Percentiles rank a stretch among this genome's conserved stretches.
These are phyloP conservation scores for Opisthocomus hoazin DNA, from an alignment of 2,113 vertebrate genomes.

Conservation along the genomic window DNA sequence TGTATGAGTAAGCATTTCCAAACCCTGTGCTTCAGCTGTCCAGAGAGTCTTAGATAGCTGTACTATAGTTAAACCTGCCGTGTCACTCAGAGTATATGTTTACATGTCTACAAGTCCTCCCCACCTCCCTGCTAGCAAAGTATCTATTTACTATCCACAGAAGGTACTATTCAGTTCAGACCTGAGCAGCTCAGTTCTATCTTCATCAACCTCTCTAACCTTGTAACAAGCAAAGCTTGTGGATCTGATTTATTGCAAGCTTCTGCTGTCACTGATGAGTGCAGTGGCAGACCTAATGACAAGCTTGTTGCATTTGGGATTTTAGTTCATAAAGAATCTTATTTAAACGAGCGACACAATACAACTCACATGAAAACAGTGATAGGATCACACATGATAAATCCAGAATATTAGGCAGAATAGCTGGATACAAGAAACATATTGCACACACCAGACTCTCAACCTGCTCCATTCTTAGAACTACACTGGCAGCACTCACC, in stretches of 20 bases:
- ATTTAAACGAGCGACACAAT: not conserved
- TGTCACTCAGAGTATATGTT: conserved; percentile 60
- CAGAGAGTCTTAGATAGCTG: conserved; percentile 20
- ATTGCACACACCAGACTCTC: not conserved
- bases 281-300: not conserved
- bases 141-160: conserved; percentile 38
- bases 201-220: not conserved
- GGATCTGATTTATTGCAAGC: not conserved
- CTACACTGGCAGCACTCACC: not conserved
- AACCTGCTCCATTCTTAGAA: not conserved
- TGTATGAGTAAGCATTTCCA: conserved; percentile 62
- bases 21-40: conserved; percentile 48
- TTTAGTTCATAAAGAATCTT: not conserved
- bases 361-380: fast-evolving
- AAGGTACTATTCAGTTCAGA: not conserved
- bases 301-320: not conserved
- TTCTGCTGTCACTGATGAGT: not conserved
- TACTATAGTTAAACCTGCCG: conserved; percentile 59
- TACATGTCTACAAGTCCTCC: conserved; percentile 3
- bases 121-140: not conserved
- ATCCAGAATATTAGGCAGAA: not conserved
- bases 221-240: not conserved
- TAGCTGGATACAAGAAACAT: not conserved
- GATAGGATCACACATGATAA: not conserved
- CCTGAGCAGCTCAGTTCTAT: not conserved